A percentile compares a stretch with the other conserved stretches of the same genome.
These are phyloP conservation scores for Mormyrops boulengeri DNA, from an alignment of 2,797 vertebrate species.

Conservation along the genomic window DNA sequence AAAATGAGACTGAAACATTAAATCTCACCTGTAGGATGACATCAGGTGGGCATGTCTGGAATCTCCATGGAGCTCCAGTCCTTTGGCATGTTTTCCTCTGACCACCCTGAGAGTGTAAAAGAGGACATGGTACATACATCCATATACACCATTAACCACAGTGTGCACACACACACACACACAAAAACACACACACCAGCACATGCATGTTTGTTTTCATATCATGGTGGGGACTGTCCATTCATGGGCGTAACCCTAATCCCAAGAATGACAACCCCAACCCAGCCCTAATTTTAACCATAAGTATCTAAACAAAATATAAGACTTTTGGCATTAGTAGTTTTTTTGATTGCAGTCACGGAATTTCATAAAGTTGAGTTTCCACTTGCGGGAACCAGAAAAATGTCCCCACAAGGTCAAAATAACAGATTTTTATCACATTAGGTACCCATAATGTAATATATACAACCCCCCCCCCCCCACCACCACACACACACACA, in stretches of 20 bases:
- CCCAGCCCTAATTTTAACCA: not conserved
- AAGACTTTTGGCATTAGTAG: not conserved
- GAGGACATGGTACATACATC: not conserved
- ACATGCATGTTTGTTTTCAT: not conserved
- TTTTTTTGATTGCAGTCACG: not conserved
- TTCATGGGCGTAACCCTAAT: not conserved
- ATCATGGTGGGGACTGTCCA: not conserved
- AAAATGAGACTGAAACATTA: not conserved
- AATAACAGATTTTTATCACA: not conserved
- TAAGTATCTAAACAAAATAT: no score
- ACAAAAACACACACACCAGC: not conserved
- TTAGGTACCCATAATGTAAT: no score
- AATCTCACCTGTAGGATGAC: not conserved
- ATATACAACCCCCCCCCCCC: no score
- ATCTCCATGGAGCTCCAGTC: constrained; percentile 23
- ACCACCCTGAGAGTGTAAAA: not conserved
- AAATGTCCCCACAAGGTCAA: not conserved
- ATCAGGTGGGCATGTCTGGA: constrained; percentile 36
- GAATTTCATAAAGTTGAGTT: not conserved
- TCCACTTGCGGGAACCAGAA: not conserved
- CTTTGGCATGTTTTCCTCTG: not conserved
- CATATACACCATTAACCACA: not conserved
- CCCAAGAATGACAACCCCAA: not conserved
- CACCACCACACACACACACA: not conserved
- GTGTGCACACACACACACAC: not conserved